A percentile compares a stretch with the other conserved stretches of the same genome.
Evolutionary conservation across 30 jellyfish, hydroid and myxozoan species (phyloP).

Genomic region (Aurelia aurita): DNA sequence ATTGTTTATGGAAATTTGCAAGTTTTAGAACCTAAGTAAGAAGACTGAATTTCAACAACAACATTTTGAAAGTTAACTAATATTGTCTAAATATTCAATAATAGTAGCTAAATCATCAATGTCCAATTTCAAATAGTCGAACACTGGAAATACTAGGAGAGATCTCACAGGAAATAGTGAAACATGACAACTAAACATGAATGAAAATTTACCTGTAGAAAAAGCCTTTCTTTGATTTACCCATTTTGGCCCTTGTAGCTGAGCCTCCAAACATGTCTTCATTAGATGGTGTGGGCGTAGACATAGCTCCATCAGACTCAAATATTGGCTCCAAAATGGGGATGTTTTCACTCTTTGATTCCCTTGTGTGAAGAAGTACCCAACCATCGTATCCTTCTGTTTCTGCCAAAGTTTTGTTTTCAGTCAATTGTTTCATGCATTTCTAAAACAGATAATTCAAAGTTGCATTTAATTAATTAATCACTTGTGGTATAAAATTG

Average conservation of each 20-base stretch:
- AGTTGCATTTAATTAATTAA: too few species aligned
- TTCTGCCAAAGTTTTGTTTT: slow-evolving; percentile 36
- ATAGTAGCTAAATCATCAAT: too few species aligned
- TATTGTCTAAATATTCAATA: too few species aligned
- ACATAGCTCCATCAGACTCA: slow-evolving; percentile 50
- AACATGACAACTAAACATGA: not conserved
- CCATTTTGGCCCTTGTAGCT: slow-evolving; percentile 51
- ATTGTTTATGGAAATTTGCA: too few species aligned
- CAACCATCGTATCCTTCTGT: slow-evolving; percentile 61
- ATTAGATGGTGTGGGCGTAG: slow-evolving; percentile 60
- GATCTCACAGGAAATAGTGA: not conserved
- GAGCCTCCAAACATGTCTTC: slow-evolving; percentile 81
- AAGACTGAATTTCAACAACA: too few species aligned
- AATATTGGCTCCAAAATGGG: slow-evolving; percentile 57
- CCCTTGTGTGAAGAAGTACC: slow-evolving; percentile 49
- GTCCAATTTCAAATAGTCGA: too few species aligned
- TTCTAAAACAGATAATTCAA: slow-evolving; percentile 12
- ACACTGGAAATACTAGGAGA: too few species aligned
- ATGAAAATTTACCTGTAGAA: slow-evolving; percentile 48
- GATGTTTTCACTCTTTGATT: slow-evolving; percentile 26
- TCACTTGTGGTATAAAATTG: too few species aligned
- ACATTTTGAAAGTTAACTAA: too few species aligned
- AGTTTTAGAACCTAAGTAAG: too few species aligned
- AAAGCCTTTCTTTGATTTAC: slow-evolving; percentile 50
- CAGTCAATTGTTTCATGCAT: slow-evolving; percentile 56